Percentiles rank a stretch among this genome's conserved stretches.
Conservation (phyloP, 2,888 invertebrate genomes). For the Nymphalis c-album region DNA sequence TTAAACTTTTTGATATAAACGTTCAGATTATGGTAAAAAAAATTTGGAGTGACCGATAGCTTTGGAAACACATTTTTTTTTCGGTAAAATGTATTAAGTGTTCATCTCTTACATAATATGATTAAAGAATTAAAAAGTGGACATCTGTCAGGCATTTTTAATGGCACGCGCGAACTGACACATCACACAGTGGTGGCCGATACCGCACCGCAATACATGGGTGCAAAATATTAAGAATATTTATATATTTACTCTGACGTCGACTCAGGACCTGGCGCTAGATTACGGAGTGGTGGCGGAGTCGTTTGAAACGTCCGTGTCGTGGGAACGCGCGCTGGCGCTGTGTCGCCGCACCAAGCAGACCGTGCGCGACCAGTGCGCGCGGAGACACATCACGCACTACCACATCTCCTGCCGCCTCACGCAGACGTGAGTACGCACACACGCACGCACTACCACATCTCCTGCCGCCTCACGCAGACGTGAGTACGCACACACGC, state of each 20-base stretch:
- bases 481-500: slow-evolving; percentile 94
- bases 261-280: slow-evolving; percentile 91
- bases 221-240: neutral
- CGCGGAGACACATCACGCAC: slow-evolving; percentile 79
- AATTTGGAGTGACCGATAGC: too few species aligned
- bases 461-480: slow-evolving; percentile 87
- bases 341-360: slow-evolving; percentile 95
- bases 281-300: slow-evolving; percentile 94
- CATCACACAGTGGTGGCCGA: too few species aligned
- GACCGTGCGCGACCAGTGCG: slow-evolving; percentile 85
- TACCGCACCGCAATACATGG: too few species aligned
- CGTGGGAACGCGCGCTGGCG: slow-evolving; percentile 93
- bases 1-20: too few species aligned
- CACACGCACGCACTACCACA: slow-evolving; percentile 84
- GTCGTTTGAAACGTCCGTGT: slow-evolving; percentile 99
- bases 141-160: too few species aligned
- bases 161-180: too few species aligned
- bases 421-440: slow-evolving; percentile 95
- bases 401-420: slow-evolving; percentile 85
- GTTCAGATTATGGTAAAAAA: too few species aligned
- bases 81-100: too few species aligned
- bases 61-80: too few species aligned
- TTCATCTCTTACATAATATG: too few species aligned
- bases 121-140: too few species aligned
- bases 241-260: neutral